Conservation (phyloP, 2,888 invertebrate species). For the Diarsia brunnea region DNA sequence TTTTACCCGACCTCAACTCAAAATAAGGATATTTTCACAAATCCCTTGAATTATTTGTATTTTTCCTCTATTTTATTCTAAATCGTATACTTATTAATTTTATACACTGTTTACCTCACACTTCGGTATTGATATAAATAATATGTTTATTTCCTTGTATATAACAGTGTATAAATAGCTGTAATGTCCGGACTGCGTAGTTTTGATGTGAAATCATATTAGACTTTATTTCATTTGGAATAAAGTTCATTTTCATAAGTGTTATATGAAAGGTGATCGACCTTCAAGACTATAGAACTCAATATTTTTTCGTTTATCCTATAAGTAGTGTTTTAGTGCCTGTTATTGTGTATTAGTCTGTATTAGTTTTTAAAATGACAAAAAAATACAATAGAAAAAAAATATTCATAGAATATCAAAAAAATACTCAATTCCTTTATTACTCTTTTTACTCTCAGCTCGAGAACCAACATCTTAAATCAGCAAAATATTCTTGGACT, state of each 20-base stretch:
- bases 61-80: constrained; percentile 54
- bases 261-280: neutral
- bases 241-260: constrained; percentile 42
- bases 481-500: no score
- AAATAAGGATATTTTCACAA: constrained; percentile 1
- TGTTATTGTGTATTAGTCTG: constrained; percentile 1
- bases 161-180: constrained; percentile 58
- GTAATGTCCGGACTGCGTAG: constrained; percentile 54
- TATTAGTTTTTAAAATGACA: neutral
- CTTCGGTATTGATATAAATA: constrained; percentile 22
- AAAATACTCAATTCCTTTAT: no score
- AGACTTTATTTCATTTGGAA: constrained; percentile 22
- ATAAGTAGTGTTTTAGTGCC: constrained; percentile 20
- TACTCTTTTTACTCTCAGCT: no score
- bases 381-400: neutral
- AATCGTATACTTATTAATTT: constrained; percentile 21
- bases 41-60: constrained; percentile 21
- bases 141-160: constrained; percentile 53
- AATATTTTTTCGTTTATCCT: constrained; percentile 1
- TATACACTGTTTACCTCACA: constrained; percentile 49
- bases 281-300: neutral
- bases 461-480: no score
- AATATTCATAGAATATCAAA: no score
- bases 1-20: neutral
- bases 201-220: constrained; percentile 64